Base-by-base conservation (phyloP, 2,113 vertebrate genomes). In the Clupea harengus region DNA sequence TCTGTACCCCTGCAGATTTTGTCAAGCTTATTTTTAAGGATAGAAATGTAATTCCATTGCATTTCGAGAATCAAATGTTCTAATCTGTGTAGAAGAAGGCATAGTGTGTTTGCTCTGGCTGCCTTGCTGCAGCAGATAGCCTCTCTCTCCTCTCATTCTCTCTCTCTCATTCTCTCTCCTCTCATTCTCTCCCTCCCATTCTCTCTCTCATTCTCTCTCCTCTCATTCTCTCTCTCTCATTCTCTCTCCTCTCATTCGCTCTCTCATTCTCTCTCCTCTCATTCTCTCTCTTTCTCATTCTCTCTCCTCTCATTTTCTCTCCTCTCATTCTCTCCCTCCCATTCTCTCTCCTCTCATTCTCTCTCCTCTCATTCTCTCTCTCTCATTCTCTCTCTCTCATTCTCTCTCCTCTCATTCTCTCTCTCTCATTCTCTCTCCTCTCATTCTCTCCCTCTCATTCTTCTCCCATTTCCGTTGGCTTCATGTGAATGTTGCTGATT, bases 301-400 rank as follows among this genome's bases (percentile, higher is more conserved):
- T n/a, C n/a, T n/a, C n/a, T n/a, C n/a, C n/a, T n/a, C 67, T 72
- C 86, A 49, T 83, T 80, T 13, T 75, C 15, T 87, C 32, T 39
- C 20, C 2, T n/a, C 50, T 22, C 22, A 87, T 22, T 83, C 6
- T 44, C 52, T 32, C 52, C 1, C 20, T 7, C 64, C 67, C 86
- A 47, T 82, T 78, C 72, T 39, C 25, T 39, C 10, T 25, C 20
- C 1, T n/a, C 4, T 15, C 39, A 39, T 39, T 80, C 13, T 75
- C 17, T 86, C 32, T 87, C 9, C n/a, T 8, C 67, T 72, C 86
- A 49, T 83, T 80, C 18, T 75, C 15, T 87, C 32, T 39, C 20
- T n/a, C 50, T 22, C 22, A 87, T 22, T 83, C 6, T 44, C 52
- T 32, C 52, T 0, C 20, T 7, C 64, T 67, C 86, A 47, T 82